phyloP scores from a whole-genome alignment of 2,888 invertebrate species.

The Zeuzera pyrina region DNA sequence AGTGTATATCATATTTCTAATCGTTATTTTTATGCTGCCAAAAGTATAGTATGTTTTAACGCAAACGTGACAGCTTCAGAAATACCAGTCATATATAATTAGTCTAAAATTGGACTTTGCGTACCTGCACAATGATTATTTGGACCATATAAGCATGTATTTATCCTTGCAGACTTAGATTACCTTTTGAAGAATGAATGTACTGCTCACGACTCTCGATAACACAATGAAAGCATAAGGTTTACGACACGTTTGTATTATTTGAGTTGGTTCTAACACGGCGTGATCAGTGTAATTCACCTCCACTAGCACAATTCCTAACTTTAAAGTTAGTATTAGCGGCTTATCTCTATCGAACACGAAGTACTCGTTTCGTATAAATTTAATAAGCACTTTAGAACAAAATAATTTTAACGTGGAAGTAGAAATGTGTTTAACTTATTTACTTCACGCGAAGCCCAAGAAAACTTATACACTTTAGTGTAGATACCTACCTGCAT shows the following conservation, averaged over 20 bases:
- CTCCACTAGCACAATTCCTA: slow-evolving; percentile 21
- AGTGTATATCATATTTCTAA: too few relatives aligned
- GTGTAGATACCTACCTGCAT: too few relatives aligned
- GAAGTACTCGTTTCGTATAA: slow-evolving; percentile 21
- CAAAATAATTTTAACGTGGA: too few relatives aligned
- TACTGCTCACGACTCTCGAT: slow-evolving; percentile 47
- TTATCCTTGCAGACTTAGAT: slow-evolving; percentile 29
- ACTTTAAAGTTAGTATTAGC: slow-evolving; percentile 27
- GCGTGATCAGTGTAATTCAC: slow-evolving; percentile 26
- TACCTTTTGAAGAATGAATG: slow-evolving; percentile 41
- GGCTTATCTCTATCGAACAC: slow-evolving; percentile 25
- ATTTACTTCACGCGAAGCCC: too few relatives aligned
- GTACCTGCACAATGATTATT: too few relatives aligned
- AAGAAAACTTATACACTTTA: too few relatives aligned
- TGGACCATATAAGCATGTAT: slow-evolving; percentile 21
- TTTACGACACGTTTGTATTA: slow-evolving; percentile 41
- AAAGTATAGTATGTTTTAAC: too few relatives aligned
- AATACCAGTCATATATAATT: too few relatives aligned
- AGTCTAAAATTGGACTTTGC: too few relatives aligned
- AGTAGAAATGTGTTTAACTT: too few relatives aligned
- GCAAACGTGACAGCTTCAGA: too few relatives aligned
- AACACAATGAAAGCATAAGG: slow-evolving; percentile 46
- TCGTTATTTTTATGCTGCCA: too few relatives aligned
- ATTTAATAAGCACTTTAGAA: slow-evolving; percentile 18
- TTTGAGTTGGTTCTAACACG: slow-evolving; percentile 35